Percentiles rank a stretch among this genome's conserved stretches.
Conservation (phyloP, 2,113 vertebrate genomes). For the Dasyprocta punctata region DNA sequence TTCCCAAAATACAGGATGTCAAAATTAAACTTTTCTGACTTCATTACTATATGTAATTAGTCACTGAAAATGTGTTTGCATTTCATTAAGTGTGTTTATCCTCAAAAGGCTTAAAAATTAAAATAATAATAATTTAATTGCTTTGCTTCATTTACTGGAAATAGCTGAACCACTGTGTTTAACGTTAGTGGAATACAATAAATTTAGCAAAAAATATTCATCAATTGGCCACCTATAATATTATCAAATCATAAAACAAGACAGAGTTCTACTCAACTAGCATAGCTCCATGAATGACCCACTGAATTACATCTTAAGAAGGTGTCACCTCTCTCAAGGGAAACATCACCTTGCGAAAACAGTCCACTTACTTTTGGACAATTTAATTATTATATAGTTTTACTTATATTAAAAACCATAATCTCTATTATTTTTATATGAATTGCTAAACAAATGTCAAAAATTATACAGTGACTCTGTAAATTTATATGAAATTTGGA, state of each 20-base stretch:
- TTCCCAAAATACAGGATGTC: background rate
- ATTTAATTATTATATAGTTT: background rate
- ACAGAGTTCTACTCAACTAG: background rate
- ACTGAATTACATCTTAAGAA: background rate
- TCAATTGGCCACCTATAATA: background rate
- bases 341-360: background rate
- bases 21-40: background rate
- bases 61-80: background rate
- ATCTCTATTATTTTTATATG: background rate
- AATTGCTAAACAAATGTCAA: background rate
- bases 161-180: background rate
- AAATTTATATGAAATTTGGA: background rate
- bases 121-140: background rate
- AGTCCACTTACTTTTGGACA: background rate
- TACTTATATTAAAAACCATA: background rate
- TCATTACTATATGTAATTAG: background rate
- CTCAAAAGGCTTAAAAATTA: conserved; percentile 4
- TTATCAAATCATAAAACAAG: background rate
- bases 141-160: background rate
- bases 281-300: no score
- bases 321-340: background rate
- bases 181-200: background rate
- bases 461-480: background rate
- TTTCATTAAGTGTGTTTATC: background rate
- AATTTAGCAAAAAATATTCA: background rate